Base-by-base conservation (phyloP, 2,888 invertebrate species). In the Frankliniella intonsa region DNA sequence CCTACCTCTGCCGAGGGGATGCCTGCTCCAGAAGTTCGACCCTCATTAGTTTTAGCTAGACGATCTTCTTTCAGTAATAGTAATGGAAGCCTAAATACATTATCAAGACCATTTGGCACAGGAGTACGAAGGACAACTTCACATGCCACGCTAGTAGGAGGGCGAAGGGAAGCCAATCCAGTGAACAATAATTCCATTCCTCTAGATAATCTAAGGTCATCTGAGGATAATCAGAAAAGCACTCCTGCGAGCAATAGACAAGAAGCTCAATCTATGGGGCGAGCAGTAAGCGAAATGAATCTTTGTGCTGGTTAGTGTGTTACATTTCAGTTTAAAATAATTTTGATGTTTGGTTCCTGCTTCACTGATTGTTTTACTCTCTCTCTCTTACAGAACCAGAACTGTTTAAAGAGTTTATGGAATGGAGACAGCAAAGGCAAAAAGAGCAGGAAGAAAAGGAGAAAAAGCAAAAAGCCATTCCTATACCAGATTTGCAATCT, bases 401-500 rank as follows among this genome's bases (percentile, higher is more conserved):
- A 65, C 81, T 80, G 84, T 83, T 82, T 50, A 82, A 3, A 84
- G 85, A 76, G 83, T 84, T n/a, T 84, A 19, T 83, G 84, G 50
- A 79, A 80, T 81, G 81, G 76, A 82, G 80, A n/a, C 80, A 82
- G 55, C 82, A 65, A 22, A 83, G 79, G 50, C 80, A 82, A 65
- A 65, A 80, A 55, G 82, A 83, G 50, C 83, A 81, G 55, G 22
- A 83, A 76, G 80, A 82, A 27, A 82, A 81, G 80, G 82, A 83
- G 80, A 82, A 62, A 11, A 83, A 84, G 81, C 83, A 83, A 12
- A 83, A 83, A 17, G 12, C 83, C n/a, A 83, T 84, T 76, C 81
- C 83, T 19, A 38, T 83, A 12, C 80, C 82, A 11, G 83, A 83
- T 17, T 83, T 85, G 12, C 85, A 85, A 80, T 85, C 85, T 3